Base-by-base conservation (phyloP, 2,888 invertebrate genomes). In the Dasypolia templi region DNA sequence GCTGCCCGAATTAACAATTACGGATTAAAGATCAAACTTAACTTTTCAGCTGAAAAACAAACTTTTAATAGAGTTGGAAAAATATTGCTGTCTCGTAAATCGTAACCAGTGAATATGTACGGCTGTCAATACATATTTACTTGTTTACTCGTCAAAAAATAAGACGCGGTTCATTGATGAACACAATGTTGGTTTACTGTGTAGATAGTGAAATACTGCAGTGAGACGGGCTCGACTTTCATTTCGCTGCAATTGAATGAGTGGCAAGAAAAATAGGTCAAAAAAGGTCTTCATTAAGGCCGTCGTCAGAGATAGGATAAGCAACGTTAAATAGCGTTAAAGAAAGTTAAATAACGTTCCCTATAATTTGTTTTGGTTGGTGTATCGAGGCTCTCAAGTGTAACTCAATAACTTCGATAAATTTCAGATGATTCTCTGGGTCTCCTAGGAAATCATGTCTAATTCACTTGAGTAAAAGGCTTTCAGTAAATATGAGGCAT, bases 391-490 rank as follows among this genome's bases (percentile, higher is more conserved):
- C 64, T 75, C 46, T 63, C 44, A 67, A 63, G 49, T 69, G 29
- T 72, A 82, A 82, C 63, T 67, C 66, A 70, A 78, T 81, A 69
- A 81, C 63, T 65, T 62, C 53, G 29, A 49, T 73, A 70, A 71
- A 74, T 74, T 64, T 71, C 58, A 51, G 67, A 65, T 61, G 51
- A 77, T 59, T 14, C 51, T 77, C 53, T n/a, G 14, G 29, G 59
- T 81, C 82, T 74, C 79, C 39, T 17, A 70, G 73, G 73, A 78
- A 82, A 81, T 78, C 49, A 81, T 58, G 53, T 42, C 19, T 71
- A 69, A 62, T 56, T 53, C 22, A 42, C 62, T 66, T 49, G 26
- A 35, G 51, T 59, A 51, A 62, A 66, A 58, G 49, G 56, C 53
- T 70, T 63, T 70, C 42, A 39, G 58, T 64, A 42, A 75, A 64